These are phyloP conservation scores for Coluber constrictor DNA, from an alignment of 2,797 vertebrate species.

Conservation along the genomic window DNA sequence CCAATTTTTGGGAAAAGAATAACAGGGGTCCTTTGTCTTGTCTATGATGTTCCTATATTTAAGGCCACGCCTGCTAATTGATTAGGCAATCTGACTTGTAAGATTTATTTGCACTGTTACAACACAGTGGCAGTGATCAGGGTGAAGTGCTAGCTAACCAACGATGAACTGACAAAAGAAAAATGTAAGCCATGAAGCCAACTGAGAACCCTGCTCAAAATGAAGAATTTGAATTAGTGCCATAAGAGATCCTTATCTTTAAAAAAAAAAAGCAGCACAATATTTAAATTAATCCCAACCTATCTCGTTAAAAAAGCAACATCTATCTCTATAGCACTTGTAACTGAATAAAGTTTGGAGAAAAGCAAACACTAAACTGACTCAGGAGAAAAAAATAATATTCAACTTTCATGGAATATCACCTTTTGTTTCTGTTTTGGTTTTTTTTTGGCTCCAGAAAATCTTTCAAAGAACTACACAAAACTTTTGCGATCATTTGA, in stretches of 20 bases:
- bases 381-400: slow-evolving; percentile 51
- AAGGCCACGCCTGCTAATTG: not conserved
- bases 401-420: slow-evolving; percentile 67
- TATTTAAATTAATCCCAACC: slow-evolving; percentile 63
- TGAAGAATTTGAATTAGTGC: slow-evolving; percentile 56
- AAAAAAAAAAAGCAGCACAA: slow-evolving; percentile 17
- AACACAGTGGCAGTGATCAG: slow-evolving; percentile 47
- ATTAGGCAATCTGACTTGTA: not conserved
- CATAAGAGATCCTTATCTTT: slow-evolving; percentile 56
- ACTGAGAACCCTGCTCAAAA: slow-evolving; percentile 52
- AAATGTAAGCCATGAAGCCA: slow-evolving; percentile 43
- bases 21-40: not conserved
- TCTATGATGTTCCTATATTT: not conserved
- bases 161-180: slow-evolving; percentile 48
- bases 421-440: slow-evolving; percentile 51
- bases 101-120: slow-evolving; percentile 14
- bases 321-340: slow-evolving; percentile 69
- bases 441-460: slow-evolving; percentile 65
- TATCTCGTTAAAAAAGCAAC: slow-evolving; percentile 65
- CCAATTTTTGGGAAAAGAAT: not conserved
- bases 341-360: slow-evolving; percentile 68
- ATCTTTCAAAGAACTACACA: slow-evolving; percentile 70
- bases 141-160: slow-evolving; percentile 37
- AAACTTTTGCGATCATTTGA: slow-evolving; percentile 65
- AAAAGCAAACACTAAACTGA: slow-evolving; percentile 65